Evolutionary conservation across 2,888 invertebrate genomes (phyloP).

Genomic region (Psylliodes chrysocephalus): DNA sequence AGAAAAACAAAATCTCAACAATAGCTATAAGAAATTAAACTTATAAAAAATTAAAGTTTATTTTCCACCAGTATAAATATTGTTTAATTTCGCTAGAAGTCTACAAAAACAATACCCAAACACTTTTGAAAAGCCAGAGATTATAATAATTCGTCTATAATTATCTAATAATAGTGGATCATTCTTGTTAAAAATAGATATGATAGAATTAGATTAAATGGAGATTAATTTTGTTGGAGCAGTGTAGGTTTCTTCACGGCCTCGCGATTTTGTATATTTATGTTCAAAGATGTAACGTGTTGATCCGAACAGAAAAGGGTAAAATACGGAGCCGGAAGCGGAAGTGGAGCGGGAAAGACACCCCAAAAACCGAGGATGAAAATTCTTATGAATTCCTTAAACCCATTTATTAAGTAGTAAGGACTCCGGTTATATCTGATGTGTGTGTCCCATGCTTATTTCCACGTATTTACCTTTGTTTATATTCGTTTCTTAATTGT

Average conservation of each 20-base stretch:
- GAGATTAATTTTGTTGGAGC: conserved; percentile 5
- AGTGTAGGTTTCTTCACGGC: conserved; percentile 21
- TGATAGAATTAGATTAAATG: background rate
- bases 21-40: too few species aligned
- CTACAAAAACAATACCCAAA: too few species aligned
- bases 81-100: too few species aligned
- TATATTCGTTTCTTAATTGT: conserved; percentile 9
- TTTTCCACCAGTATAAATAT: too few species aligned
- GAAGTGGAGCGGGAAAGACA: conserved; percentile 52
- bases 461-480: conserved; percentile 12
- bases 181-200: background rate
- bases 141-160: too few species aligned
- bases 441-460: background rate
- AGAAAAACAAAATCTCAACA: too few species aligned
- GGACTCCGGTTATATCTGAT: conserved; percentile 10
- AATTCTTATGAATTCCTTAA: conserved; percentile 45
- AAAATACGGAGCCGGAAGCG: conserved; percentile 59
- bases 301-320: conserved; percentile 57
- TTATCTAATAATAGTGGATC: too few species aligned
- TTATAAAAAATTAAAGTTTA: too few species aligned
- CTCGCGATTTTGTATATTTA: conserved; percentile 40
- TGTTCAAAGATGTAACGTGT: conserved; percentile 54
- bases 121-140: too few species aligned
- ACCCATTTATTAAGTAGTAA: conserved; percentile 39
- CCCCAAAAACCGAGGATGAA: conserved; percentile 44